Percentiles rank a stretch among this genome's conserved stretches.
phyloP scores from a whole-genome alignment of 2,888 invertebrate genomes.

The Agrochola circellaris region DNA sequence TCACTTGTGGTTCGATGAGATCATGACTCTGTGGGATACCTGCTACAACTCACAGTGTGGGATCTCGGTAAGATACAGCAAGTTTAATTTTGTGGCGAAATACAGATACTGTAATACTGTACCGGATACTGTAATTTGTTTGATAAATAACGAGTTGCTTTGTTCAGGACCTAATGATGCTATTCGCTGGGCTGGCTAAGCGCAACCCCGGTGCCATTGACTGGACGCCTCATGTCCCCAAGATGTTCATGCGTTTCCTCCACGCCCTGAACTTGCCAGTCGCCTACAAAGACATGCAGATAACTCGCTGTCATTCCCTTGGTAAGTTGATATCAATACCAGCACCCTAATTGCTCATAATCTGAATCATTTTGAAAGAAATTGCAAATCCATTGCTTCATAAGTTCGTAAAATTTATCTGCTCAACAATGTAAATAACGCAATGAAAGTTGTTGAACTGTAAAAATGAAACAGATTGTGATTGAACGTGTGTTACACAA shows the following conservation, averaged over 20 bases:
- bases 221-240: constrained; percentile 96
- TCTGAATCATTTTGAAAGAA: no score
- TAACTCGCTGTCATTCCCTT: constrained; percentile 89
- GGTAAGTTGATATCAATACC: constrained; percentile 72
- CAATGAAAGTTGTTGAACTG: no score
- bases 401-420: no score
- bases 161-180: constrained; percentile 92
- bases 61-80: constrained; percentile 82
- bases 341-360: no score
- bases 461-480: no score
- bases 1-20: constrained; percentile 95
- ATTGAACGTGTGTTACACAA: no score
- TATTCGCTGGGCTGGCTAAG: constrained; percentile 94
- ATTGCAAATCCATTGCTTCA: no score
- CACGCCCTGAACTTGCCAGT: constrained; percentile 95
- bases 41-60: constrained; percentile 94
- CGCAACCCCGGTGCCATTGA: constrained; percentile 95
- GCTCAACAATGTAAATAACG: no score
- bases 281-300: constrained; percentile 92
- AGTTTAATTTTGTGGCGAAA: background rate
- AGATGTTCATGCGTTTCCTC: constrained; percentile 94
- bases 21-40: constrained; percentile 94
- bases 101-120: background rate
- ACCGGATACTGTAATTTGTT: background rate
- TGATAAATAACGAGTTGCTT: background rate